Evolutionary conservation across 2,888 invertebrate species (phyloP), one percentile per base, ranked within the genome.

Genomic region (Venusia cambrica): DNA sequence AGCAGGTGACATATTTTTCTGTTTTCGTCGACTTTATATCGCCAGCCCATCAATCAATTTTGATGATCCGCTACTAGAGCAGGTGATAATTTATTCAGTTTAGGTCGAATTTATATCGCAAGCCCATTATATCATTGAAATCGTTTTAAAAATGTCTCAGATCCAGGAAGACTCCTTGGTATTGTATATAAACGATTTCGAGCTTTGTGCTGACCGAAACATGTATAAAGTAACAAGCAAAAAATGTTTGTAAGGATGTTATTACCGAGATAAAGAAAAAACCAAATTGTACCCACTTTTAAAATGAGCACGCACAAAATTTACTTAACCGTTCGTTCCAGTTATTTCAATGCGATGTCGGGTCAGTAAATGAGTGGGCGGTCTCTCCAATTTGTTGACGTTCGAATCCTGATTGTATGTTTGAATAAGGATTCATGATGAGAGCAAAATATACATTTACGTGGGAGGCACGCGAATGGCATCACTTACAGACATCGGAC

Each of bases 361-460:
- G 45, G 50, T 50, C 47, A 45, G 45, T 31, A 66, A 70, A 71
- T 66, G 68, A 71, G 76, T 70, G 63, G 77, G 75, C 69, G 77
- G 58, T 43, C 61, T 61, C 64, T 66, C 60, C 73, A 75, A 76
- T 77, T 75, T 75, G 77, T 75, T 73, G 71, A 72, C 67, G 65
- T 70, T 68, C 62, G 60, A 62, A 57, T 72, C 65, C 73, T 64
- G 73, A 74, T 72, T 68, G 70, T 68, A 66, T 72, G 69, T 75
- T 75, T 73, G 64, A 61, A 62, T 56, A 66, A 61, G 67, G 62
- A 62, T 68, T 59, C 61, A 61, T 60, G 65, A 62, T 64, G 67
- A 64, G 60, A 56, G 51, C 57, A 53, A 63, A 62, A 57, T 54
- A 54, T 50, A 58, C 54, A 54, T 57, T 56, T 51, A 59, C 51